Percentiles rank a stretch among this genome's conserved stretches.
Conservation (phyloP, 2,113 vertebrate species). For the Dinomys branickii region DNA sequence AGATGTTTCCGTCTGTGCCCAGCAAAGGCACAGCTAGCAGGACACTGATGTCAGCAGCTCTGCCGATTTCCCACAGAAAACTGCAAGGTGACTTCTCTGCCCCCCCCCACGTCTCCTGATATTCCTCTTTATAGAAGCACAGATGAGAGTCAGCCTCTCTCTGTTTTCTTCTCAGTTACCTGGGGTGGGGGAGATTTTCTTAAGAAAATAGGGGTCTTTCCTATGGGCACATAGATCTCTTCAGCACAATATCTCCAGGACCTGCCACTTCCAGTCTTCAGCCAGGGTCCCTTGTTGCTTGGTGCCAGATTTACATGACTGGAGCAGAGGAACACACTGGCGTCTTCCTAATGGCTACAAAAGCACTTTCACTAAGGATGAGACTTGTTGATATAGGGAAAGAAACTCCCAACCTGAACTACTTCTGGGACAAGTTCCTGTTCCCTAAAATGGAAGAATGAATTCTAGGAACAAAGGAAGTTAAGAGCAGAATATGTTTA, state of each 20-base stretch:
- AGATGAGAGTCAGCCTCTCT: not conserved
- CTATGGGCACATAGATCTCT: not conserved
- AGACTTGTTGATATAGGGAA: too few species aligned
- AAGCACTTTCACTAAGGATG: not conserved
- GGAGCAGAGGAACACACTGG: not conserved
- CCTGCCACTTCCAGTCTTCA: not conserved
- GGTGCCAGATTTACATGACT: not conserved
- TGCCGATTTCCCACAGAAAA: not conserved
- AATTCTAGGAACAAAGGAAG: too few species aligned
- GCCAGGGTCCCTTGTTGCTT: not conserved
- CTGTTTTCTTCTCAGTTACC: not conserved
- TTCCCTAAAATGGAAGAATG: too few species aligned
- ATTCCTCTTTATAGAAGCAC: not conserved
- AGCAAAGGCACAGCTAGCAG: not conserved
- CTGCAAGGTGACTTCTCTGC: not conserved
- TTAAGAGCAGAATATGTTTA: too few species aligned
- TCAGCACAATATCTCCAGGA: not conserved
- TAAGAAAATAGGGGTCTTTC: not conserved
- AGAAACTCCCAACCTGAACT: too few species aligned
- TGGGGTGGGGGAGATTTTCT: not conserved
- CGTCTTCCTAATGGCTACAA: not conserved
- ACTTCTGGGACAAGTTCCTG: too few species aligned
- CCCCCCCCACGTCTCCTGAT: accelerated
- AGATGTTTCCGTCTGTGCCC: not conserved
- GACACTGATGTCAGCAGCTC: not conserved